Evolutionary conservation across 2,888 invertebrate genomes (phyloP).

Genomic region (Sinodicranocentrus sp.): DNA sequence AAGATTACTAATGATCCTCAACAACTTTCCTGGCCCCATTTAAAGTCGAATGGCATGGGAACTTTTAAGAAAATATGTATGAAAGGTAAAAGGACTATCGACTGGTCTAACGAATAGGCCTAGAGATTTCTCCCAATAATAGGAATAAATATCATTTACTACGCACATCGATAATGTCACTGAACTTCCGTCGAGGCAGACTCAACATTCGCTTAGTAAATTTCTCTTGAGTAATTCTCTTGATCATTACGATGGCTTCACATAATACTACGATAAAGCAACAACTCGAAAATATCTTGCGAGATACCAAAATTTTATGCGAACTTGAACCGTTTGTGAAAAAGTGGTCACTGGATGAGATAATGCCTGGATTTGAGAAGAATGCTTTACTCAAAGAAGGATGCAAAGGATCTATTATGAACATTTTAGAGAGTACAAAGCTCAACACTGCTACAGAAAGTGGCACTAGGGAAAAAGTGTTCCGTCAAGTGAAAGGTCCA

Average conservation of each 20-base stretch:
- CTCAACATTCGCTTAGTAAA: too few species aligned
- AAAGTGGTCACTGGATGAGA: slow-evolving; percentile 57
- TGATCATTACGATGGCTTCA: not conserved
- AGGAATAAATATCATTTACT: too few species aligned
- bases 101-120: too few species aligned
- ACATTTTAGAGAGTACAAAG: slow-evolving; percentile 15
- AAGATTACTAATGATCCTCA: too few species aligned
- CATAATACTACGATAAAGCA: slow-evolving; percentile 20
- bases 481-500: slow-evolving; percentile 43
- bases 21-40: too few species aligned
- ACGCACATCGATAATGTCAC: too few species aligned
- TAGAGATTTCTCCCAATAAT: too few species aligned
- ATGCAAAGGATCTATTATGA: not conserved
- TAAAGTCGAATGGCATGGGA: too few species aligned
- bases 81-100: too few species aligned
- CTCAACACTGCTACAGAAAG: not conserved
- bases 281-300: slow-evolving; percentile 44
- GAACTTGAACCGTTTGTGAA: slow-evolving; percentile 58
- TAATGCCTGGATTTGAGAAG: slow-evolving; percentile 29
- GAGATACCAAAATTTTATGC: slow-evolving; percentile 60
- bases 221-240: too few species aligned
- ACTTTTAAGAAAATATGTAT: too few species aligned
- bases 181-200: too few species aligned
- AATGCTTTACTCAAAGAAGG: not conserved
- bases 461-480: not conserved